Evolutionary conservation across 2,888 invertebrate genomes (phyloP).

Genomic region (Camptogramma bilineatum): DNA sequence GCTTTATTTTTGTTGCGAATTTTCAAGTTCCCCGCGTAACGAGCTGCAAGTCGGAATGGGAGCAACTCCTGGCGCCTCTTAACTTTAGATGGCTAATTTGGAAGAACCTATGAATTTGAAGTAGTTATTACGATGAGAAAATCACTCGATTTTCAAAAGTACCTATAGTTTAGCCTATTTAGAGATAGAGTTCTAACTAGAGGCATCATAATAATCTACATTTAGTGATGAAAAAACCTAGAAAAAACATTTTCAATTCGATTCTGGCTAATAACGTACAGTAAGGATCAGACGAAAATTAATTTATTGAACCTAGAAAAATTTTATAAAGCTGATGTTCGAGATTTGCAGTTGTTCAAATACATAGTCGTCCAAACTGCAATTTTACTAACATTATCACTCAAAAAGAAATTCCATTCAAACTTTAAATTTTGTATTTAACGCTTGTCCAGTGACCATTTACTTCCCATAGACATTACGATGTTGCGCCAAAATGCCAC

Average conservation of each 20-base stretch:
- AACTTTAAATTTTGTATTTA: no score
- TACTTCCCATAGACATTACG: background rate
- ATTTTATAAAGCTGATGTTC: no score
- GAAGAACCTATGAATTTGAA: constrained; percentile 16
- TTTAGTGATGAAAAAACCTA: background rate
- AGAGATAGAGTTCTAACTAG: no score
- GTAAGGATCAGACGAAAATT: no score
- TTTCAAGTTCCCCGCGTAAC: constrained; percentile 46
- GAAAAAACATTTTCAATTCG: background rate
- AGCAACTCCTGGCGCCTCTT: constrained; percentile 12
- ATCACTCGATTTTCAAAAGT: constrained; percentile 1
- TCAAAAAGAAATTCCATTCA: no score
- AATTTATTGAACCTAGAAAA: no score
- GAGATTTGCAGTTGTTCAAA: no score
- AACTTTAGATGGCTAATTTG: constrained; percentile 29
- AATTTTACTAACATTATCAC: no score
- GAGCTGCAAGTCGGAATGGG: constrained; percentile 27
- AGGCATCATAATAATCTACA: background rate
- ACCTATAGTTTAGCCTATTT: no score
- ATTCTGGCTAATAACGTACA: background rate
- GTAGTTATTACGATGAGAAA: constrained; percentile 11
- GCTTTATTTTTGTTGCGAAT: constrained; percentile 66
- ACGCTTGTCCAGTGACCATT: background rate
- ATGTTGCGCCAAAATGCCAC: background rate
- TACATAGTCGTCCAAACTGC: no score